Evolutionary conservation across 2,113 vertebrate genomes (phyloP).

Genomic region (Toxotes chatareus): DNA sequence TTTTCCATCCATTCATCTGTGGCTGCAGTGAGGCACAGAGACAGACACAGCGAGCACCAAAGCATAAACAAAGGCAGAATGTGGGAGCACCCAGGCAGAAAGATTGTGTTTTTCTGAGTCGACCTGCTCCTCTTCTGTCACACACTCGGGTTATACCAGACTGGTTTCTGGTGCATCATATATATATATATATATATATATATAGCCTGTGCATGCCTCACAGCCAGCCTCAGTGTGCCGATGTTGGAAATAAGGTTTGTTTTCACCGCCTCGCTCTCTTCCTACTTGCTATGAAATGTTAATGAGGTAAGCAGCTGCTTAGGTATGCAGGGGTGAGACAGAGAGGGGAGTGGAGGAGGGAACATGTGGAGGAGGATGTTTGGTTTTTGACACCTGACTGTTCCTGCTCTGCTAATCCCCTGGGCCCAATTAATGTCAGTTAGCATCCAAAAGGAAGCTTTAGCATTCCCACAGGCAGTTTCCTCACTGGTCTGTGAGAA

Average conservation of each 20-base stretch:
- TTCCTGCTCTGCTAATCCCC: slow-evolving; percentile 30
- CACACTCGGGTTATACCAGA: slow-evolving; percentile 7
- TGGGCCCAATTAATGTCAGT: slow-evolving; percentile 59
- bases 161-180: slow-evolving; percentile 46
- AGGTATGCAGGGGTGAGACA: slow-evolving; percentile 36
- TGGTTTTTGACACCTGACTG: slow-evolving; percentile 42
- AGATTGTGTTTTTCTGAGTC: slow-evolving; percentile 31
- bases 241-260: slow-evolving; percentile 21
- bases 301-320: slow-evolving; percentile 54
- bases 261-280: not conserved
- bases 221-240: slow-evolving; percentile 7
- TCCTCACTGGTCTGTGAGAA: not conserved
- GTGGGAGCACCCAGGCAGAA: slow-evolving; percentile 6
- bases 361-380: slow-evolving; percentile 14
- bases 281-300: slow-evolving; percentile 57
- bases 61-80: slow-evolving; percentile 37
- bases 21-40: slow-evolving; percentile 20
- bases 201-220: slow-evolving; percentile 23
- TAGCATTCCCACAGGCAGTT: not conserved
- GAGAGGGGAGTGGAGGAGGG: not conserved
- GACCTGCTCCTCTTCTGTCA: slow-evolving; percentile 27
- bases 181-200: slow-evolving; percentile 53
- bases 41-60: not conserved
- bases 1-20: slow-evolving; percentile 31
- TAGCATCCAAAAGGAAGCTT: slow-evolving; percentile 13